phyloP scores from a whole-genome alignment of 2,797 vertebrate genomes.

The Dendrocincla fuliginosa region DNA sequence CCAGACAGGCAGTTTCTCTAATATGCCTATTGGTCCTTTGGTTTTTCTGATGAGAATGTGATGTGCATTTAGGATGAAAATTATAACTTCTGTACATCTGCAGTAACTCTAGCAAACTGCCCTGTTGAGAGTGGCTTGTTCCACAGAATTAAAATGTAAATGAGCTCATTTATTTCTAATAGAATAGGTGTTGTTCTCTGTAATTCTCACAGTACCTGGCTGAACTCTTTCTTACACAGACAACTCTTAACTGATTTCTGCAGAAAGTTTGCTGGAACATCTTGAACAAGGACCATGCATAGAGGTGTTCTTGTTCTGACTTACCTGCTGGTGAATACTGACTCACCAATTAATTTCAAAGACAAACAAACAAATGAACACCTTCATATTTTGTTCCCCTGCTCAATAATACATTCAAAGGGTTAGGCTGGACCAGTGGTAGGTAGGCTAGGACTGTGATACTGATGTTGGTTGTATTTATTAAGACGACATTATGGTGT shows the following conservation, averaged over 20 bases:
- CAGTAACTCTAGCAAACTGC: conserved; percentile 35
- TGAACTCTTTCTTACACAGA: neutral
- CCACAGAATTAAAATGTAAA: conserved; percentile 37
- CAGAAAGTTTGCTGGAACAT: neutral
- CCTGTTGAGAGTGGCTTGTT: conserved; percentile 9
- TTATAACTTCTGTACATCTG: conserved; percentile 12
- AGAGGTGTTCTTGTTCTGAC: neutral
- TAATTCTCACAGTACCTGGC: neutral
- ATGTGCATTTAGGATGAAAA: conserved; percentile 47
- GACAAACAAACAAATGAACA: neutral
- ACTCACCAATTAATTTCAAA: neutral
- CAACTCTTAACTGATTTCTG: neutral
- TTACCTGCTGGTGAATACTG: neutral
- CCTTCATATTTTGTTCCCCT: neutral
- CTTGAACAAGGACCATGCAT: fast-evolving
- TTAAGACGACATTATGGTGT: neutral
- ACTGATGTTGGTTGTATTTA: neutral
- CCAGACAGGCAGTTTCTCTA: conserved; percentile 16
- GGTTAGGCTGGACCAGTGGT: neutral
- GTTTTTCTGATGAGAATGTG: conserved; percentile 23
- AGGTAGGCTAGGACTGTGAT: neutral
- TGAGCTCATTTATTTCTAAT: conserved; percentile 43
- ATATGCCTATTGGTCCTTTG: neutral
- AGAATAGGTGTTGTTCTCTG: neutral
- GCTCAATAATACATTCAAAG: neutral